phyloP scores from a whole-genome alignment of 2,113 vertebrate genomes.

The Prunella fulvescens region DNA sequence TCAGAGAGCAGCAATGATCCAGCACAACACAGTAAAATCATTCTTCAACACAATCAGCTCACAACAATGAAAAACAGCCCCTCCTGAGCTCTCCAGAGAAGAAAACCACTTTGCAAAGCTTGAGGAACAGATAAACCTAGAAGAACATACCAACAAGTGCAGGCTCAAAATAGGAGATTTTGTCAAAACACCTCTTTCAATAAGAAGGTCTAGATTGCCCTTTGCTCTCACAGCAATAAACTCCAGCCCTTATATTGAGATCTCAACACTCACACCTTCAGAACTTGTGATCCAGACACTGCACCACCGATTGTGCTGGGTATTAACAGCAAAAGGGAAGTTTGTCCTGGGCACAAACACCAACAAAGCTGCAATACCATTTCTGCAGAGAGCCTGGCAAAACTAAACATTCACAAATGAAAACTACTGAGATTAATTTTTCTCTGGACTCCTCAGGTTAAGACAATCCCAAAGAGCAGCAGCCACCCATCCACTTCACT shows the following conservation, averaged over 20 bases:
- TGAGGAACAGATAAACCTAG: not conserved
- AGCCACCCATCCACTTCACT: accelerated
- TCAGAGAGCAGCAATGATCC: not conserved
- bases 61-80: not conserved
- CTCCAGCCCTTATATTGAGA: not conserved
- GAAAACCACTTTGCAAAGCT: not conserved
- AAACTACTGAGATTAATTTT: not conserved
- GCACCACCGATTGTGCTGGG: accelerated
- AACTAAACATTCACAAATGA: not conserved
- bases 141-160: not conserved
- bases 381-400: not conserved
- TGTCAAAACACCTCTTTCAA: not conserved
- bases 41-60: not conserved
- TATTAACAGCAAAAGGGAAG: not conserved
- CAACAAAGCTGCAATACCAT: not conserved
- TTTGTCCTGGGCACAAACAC: not conserved
- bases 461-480: not conserved
- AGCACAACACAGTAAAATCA: not conserved
- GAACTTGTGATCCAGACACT: not conserved
- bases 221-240: not conserved
- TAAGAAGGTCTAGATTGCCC: not conserved
- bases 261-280: not conserved
- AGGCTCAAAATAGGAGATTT: not conserved
- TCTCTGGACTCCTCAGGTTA: not conserved
- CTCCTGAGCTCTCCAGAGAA: not conserved